phyloP scores from a whole-genome alignment of 2,113 vertebrate genomes.

The Myiopsitta monachus region DNA sequence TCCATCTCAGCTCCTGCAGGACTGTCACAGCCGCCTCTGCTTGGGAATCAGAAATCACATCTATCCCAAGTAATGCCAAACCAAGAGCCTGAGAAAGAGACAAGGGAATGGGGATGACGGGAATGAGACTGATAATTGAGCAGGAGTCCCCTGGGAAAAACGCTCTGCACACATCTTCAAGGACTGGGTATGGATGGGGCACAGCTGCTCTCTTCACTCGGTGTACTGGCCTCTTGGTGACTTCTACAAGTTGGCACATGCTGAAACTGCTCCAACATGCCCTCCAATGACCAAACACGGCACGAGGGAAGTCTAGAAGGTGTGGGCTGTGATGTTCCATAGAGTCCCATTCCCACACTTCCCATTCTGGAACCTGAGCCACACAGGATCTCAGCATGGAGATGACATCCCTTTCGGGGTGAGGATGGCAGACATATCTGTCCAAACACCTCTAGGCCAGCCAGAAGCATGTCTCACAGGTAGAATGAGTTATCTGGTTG shows the following conservation, averaged over 20 bases:
- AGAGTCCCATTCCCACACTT: not conserved
- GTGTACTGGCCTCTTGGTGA: not conserved
- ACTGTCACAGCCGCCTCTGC: not conserved
- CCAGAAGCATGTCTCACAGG: not conserved
- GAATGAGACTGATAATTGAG: not conserved
- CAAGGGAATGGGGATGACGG: not conserved
- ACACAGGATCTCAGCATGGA: not conserved
- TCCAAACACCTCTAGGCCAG: not conserved
- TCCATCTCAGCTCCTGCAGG: not conserved
- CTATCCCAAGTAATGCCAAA: not conserved
- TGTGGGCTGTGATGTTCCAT: not conserved
- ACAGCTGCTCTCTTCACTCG: not conserved
- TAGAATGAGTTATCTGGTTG: not conserved
- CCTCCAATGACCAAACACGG: not conserved
- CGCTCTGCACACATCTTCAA: not conserved
- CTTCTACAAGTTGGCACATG: not conserved
- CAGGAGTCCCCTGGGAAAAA: not conserved
- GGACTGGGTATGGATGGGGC: not conserved
- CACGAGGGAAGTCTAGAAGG: fast-evolving
- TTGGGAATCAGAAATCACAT: not conserved
- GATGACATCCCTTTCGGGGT: not conserved
- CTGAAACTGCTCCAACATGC: not conserved
- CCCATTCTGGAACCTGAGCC: not conserved
- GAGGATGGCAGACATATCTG: not conserved
- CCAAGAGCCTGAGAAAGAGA: not conserved